phyloP scores from a whole-genome alignment of 2,113 vertebrate genomes.

The Passer domesticus region DNA sequence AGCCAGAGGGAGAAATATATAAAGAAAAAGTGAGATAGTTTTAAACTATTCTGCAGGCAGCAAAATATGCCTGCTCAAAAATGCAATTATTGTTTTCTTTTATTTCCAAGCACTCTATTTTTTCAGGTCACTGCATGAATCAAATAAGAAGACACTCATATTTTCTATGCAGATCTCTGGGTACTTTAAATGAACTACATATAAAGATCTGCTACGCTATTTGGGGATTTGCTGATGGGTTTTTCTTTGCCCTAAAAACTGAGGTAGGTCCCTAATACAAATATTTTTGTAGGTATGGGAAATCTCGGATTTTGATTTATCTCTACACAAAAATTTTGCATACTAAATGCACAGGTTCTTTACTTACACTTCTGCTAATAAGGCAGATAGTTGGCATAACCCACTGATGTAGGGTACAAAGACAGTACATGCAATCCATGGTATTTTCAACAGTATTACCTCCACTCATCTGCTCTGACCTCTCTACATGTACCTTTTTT shows the following conservation, averaged over 20 bases:
- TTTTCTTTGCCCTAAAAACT: not conserved
- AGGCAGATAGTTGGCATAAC: not conserved
- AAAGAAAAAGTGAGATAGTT: not conserved
- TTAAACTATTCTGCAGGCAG: not conserved
- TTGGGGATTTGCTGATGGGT: not conserved
- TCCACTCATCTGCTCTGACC: not conserved
- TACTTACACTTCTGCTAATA: not conserved
- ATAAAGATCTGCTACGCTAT: not conserved
- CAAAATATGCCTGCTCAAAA: constrained; percentile 2
- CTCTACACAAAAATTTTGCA: not conserved
- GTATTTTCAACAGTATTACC: not conserved
- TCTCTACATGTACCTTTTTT: not conserved
- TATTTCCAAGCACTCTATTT: not conserved
- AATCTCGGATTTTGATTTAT: not conserved
- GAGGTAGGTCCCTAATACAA: not conserved
- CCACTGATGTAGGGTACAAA: not conserved
- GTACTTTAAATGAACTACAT: not conserved
- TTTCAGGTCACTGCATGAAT: constrained; percentile 31
- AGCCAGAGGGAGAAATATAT: not conserved
- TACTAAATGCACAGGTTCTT: not conserved
- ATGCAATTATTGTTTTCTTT: constrained; percentile 6
- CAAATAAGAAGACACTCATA: not conserved
- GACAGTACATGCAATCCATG: not conserved
- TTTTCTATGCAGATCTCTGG: not conserved
- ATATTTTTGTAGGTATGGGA: not conserved